Conservation (phyloP, 30 jellyfish, hydroid and myxozoan species). For the Nemopilema nomurai region DNA sequence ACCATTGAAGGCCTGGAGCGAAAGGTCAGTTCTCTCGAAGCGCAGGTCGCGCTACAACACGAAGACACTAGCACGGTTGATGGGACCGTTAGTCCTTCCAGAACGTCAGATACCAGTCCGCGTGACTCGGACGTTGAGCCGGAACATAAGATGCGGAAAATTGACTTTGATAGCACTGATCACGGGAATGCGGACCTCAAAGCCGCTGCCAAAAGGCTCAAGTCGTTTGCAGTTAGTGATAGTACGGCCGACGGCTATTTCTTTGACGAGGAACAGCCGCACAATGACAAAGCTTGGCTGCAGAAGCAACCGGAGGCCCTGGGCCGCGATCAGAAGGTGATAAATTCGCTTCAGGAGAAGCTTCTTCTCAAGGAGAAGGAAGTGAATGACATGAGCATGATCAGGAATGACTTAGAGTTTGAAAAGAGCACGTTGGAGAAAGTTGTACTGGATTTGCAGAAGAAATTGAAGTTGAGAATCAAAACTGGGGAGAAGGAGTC, state of each 20-base stretch:
- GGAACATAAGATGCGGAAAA: slow-evolving; percentile 3
- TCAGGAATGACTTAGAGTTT: slow-evolving; percentile 65
- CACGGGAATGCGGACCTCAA: slow-evolving; percentile 5
- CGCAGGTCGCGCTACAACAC: slow-evolving; percentile 34
- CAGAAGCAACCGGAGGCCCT: neutral
- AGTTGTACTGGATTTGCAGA: slow-evolving; percentile 77
- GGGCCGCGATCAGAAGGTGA: slow-evolving; percentile 39
- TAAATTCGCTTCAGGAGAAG: slow-evolving; percentile 47
- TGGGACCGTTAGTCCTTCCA: slow-evolving; percentile 34
- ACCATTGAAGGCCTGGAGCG: slow-evolving; percentile 89
- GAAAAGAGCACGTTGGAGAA: slow-evolving; percentile 73
- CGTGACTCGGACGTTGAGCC: slow-evolving; percentile 52
- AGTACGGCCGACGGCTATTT: slow-evolving; percentile 65
- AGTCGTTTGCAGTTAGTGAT: slow-evolving; percentile 24
- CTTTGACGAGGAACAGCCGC: slow-evolving; percentile 73
- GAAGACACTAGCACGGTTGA: slow-evolving; percentile 45
- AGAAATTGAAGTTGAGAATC: slow-evolving; percentile 45
- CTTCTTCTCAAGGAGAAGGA: slow-evolving; percentile 29
- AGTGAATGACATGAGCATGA: slow-evolving; percentile 19
- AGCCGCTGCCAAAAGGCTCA: neutral
- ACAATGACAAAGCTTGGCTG: slow-evolving; percentile 43
- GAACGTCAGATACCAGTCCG: slow-evolving; percentile 44
- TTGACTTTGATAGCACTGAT: neutral
- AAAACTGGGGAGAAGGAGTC: slow-evolving; percentile 35
- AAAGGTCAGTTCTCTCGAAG: slow-evolving; percentile 59